Base-by-base conservation (phyloP, 2,888 invertebrate species). In the Amphipoea lucens region DNA sequence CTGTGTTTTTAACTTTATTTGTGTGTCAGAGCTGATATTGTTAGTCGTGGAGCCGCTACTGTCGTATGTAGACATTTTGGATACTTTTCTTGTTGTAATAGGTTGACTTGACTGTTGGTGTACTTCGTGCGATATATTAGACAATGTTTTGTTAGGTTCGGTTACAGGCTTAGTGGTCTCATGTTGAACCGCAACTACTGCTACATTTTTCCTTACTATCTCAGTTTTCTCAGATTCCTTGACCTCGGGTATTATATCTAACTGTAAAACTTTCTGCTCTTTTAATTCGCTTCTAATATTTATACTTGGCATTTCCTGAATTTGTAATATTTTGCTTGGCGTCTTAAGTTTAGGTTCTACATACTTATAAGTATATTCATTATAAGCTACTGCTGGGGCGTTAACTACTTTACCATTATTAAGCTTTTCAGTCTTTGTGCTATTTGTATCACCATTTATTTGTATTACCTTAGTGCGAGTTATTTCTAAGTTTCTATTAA, bases 291-390 rank as follows among this genome's bases (percentile, higher is more conserved):
- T 95, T 90, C 96, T 95, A 83, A 97, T 97, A 88, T 95, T 96
- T 81, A 97, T 95, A 76, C 95, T 93, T 71, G 97, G 97, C 96
- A 97, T 96, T 87, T 93, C 91, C 93, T 97, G 97, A 85, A 97
- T 88, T 87, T 94, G 91, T 80, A 97, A 91, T 73, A 86, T 79
- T 88, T 92, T 95, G 68, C 78, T 88, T 60, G 89, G 84, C 66
- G 51, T 82, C 65, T 86, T 90, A 71, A 82, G 82, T 88, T 92
- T 91, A 63, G 93, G 91, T 89, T 95, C 93, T 69, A 89, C 83
- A 86, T 95, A 93, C 90, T 94, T 91, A 89, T 91, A 94, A 75
- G 92, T 90, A 84, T 94, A 93, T 90, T 96, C 96, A 82, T 93
- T 95, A 87, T 96, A 97, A 74, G 92, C 91, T 74, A 97, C 92